Evolutionary conservation across 2,888 invertebrate species (phyloP), one percentile per base, ranked within the genome.

Genomic region (Elmis aenea): DNA sequence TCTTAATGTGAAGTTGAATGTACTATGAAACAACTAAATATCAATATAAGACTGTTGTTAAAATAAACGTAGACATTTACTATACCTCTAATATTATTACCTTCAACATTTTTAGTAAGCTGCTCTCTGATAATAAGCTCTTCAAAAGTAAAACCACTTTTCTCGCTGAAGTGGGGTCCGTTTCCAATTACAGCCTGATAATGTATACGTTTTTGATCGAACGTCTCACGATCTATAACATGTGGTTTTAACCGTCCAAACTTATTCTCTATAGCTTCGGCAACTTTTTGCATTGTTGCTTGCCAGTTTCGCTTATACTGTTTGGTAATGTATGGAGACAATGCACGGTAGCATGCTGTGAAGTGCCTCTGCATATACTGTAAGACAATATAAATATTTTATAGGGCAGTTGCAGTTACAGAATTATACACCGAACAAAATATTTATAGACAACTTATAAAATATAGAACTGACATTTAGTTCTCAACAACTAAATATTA

Each of bases 261-360:
- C 56, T 78, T 79, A 59, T 80, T 76, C 64, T 87, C 86, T 52
- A 89, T 81, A 41, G 79, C 79, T 63, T 81, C 77, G 33, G 79
- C 77, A 45, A 72, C 61, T 38, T 72, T 72, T 38, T 74, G 76
- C 33, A 79, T 70, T 9, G 68, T 57, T 2, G 57, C 54, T 39
- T 62, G 67, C 68, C 68, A 71, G 57, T 56, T 68, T 45, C 67
- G 58, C 52, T 77, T 75, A 55, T 74, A 75, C 57, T 77, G 77
- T 30, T 71, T 66, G 29, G 77, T 76, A 52, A 73, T 70, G 54
- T 78, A 78, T 30, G 79, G 78, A 21, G 71, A 69, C 37, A 85
- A 68, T 31, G 77, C 67, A 1, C 72, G 68, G 51, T 74, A 73
- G 12, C 77, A 81, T 11, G 76, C 76, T 5, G 76, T 69, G 64